Evolutionary conservation across 2,888 invertebrate genomes (phyloP).

Genomic region (Saturnia pavonia): DNA sequence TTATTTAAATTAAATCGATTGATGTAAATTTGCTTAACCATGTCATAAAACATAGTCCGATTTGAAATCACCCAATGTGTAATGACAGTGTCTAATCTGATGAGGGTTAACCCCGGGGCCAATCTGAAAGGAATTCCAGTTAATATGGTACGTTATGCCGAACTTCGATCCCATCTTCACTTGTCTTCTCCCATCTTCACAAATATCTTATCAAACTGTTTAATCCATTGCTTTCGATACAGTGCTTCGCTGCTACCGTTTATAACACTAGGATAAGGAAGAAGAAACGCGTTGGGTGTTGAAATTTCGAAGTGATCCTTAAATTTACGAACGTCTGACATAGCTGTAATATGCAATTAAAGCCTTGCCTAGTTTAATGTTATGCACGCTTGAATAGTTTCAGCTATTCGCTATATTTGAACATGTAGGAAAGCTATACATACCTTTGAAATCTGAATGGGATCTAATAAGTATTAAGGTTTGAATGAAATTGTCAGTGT

Average conservation of each 20-base stretch:
- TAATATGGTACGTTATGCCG: conserved; percentile 62
- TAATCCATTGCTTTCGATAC: conserved; percentile 24
- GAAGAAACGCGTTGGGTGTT: conserved; percentile 30
- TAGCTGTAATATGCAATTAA: conserved; percentile 41
- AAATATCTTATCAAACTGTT: conserved; percentile 24
- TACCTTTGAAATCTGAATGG: conserved; percentile 18
- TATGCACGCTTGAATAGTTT: conserved; percentile 41
- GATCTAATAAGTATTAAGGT: conserved; percentile 20
- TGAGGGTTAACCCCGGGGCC: conserved; percentile 63
- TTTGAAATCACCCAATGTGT: conserved; percentile 66
- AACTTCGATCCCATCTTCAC: conserved; percentile 47
- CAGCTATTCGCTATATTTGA: conserved; percentile 40
- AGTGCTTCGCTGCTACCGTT: conserved; percentile 27
- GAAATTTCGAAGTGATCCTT: background rate
- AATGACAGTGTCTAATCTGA: conserved; percentile 73
- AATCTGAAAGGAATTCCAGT: conserved; percentile 70
- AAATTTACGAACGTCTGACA: conserved; percentile 21
- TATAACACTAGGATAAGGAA: conserved; percentile 7
- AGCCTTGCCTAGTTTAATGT: conserved; percentile 41
- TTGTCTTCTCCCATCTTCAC: conserved; percentile 30
- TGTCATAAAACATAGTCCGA: conserved; percentile 41
- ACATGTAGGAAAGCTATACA: conserved; percentile 25
- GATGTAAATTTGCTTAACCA: background rate
- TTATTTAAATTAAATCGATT: background rate
- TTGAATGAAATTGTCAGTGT: conserved; percentile 3